These are phyloP conservation scores for Hyposmocoma kahamanoa DNA, from an alignment of 1,140 invertebrate genomes.

Conservation along the genomic window DNA sequence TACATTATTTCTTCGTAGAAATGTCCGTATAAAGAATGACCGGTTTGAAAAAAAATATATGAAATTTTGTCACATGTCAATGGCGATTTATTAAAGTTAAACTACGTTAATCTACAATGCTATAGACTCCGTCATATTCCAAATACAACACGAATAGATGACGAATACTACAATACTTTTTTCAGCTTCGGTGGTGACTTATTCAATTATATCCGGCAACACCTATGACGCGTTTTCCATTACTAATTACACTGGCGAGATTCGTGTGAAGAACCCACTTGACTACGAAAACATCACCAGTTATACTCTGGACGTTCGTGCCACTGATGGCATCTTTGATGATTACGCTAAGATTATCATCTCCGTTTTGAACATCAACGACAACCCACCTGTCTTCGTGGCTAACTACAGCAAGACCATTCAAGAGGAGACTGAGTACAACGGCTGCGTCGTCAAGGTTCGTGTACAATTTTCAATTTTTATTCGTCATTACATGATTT, in stretches of 20 bases:
- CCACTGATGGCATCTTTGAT: slow-evolving; percentile 85
- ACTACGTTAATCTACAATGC: too few species aligned
- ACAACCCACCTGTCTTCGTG: slow-evolving; percentile 86
- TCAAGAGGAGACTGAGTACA: slow-evolving; percentile 78
- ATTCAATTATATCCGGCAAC: slow-evolving; percentile 87
- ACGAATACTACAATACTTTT: too few species aligned
- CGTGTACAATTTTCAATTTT: too few species aligned
- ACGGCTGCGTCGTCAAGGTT: slow-evolving; percentile 78
- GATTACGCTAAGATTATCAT: slow-evolving; percentile 85
- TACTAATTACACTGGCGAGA: slow-evolving; percentile 85
- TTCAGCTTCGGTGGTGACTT: slow-evolving; percentile 82
- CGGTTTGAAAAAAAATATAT: too few species aligned
- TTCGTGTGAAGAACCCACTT: slow-evolving; percentile 81
- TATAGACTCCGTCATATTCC: too few species aligned
- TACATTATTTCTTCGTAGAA: too few species aligned
- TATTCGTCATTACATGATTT: slow-evolving; percentile 4
- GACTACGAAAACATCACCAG: slow-evolving; percentile 90
- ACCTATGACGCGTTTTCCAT: slow-evolving; percentile 85
- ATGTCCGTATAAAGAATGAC: too few species aligned
- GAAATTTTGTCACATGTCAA: too few species aligned
- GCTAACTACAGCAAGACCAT: slow-evolving; percentile 80
- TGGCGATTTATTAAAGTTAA: too few species aligned
- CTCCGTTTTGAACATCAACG: slow-evolving; percentile 87
- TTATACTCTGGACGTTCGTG: slow-evolving; percentile 84
- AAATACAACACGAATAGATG: too few species aligned